Percentiles rank a stretch among this genome's conserved stretches.
phyloP scores from a whole-genome alignment of 2,888 invertebrate species.

The Agrenia bidenticulata region DNA sequence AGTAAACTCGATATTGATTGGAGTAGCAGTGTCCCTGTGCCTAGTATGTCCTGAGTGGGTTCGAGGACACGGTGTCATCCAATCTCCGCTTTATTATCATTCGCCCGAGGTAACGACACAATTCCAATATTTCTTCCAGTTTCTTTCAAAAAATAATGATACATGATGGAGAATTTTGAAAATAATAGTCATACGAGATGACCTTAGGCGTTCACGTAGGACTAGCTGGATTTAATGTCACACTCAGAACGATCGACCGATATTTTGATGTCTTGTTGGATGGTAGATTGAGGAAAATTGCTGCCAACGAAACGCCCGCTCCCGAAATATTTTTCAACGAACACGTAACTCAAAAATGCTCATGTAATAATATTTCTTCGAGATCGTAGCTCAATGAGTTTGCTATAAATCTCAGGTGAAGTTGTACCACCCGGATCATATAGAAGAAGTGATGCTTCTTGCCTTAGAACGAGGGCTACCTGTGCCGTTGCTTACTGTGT shows the following conservation, averaged over 20 bases:
- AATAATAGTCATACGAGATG: constrained; percentile 40
- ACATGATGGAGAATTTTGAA: neutral
- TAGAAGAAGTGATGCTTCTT: constrained; percentile 38
- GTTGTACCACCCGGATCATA: constrained; percentile 43
- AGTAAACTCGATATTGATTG: constrained; percentile 42
- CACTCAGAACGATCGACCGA: constrained; percentile 33
- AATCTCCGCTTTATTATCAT: constrained; percentile 46
- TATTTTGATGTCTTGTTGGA: constrained; percentile 28
- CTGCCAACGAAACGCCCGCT: constrained; percentile 18
- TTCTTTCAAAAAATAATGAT: neutral
- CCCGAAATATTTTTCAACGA: constrained; percentile 35
- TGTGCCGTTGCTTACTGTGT: constrained; percentile 46
- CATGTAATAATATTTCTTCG: neutral
- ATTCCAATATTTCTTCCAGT: neutral
- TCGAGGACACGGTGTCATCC: constrained; percentile 37
- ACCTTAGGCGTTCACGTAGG: constrained; percentile 48
- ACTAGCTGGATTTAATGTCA: constrained; percentile 47
- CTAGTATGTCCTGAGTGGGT: constrained; percentile 49
- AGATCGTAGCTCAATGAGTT: too few relatives aligned
- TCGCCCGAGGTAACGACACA: constrained; percentile 36
- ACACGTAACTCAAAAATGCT: constrained; percentile 18
- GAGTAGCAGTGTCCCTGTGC: constrained; percentile 44
- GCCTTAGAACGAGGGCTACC: constrained; percentile 48
- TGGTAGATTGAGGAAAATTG: constrained; percentile 24
- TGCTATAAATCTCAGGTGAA: too few relatives aligned